These are phyloP conservation scores for Drosophila punjabiensis DNA, from an alignment of 1,140 invertebrate genomes.

Conservation along the genomic window DNA sequence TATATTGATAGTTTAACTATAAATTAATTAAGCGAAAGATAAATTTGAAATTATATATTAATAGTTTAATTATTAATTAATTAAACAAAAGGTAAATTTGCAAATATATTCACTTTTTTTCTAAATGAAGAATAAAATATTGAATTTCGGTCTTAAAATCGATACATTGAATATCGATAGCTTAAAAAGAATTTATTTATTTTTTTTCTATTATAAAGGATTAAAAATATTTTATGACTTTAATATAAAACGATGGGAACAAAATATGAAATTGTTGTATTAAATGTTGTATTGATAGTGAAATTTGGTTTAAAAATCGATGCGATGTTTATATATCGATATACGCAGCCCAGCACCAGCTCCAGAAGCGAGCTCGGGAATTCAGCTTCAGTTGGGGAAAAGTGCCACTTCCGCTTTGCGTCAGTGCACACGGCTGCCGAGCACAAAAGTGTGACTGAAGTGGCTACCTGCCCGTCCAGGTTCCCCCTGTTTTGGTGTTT, in stretches of 20 bases:
- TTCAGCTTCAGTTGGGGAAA: constrained; percentile 54
- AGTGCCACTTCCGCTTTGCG: constrained; percentile 81
- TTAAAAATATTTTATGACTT: not conserved
- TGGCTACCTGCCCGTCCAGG: constrained; percentile 36
- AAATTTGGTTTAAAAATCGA: not conserved
- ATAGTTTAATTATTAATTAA: too few species aligned
- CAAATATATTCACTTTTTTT: too few species aligned
- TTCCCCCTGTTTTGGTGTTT: too few species aligned
- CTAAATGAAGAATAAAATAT: too few species aligned
- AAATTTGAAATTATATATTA: too few species aligned
- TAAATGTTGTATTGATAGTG: not conserved
- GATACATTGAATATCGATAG: too few species aligned
- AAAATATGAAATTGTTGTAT: not conserved
- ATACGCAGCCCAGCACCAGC: not conserved
- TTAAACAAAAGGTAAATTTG: too few species aligned
- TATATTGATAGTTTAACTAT: too few species aligned
- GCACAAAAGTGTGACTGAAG: constrained; percentile 80
- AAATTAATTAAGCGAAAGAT: too few species aligned
- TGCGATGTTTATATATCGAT: not conserved
- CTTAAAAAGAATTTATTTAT: too few species aligned
- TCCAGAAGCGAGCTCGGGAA: constrained; percentile 1
- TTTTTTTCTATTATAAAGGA: too few species aligned
- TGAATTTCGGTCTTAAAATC: too few species aligned
- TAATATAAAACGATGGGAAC: not conserved
- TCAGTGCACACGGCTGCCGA: constrained; percentile 70